phyloP scores from a whole-genome alignment of 1,140 invertebrate genomes.

The Drosophila truncata region DNA sequence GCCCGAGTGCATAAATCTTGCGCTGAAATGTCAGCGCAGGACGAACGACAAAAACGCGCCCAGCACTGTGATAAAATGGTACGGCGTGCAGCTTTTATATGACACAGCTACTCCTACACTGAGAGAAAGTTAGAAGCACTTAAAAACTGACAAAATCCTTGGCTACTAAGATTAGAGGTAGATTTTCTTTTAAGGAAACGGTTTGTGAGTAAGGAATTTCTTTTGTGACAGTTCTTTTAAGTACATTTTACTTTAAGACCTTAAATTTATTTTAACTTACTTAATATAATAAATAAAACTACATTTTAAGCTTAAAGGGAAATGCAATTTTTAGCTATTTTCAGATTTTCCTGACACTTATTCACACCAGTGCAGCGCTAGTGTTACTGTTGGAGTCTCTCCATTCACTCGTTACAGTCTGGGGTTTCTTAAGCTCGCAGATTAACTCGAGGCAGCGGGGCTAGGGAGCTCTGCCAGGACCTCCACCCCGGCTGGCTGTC shows the following conservation, averaged over 20 bases:
- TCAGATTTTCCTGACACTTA: not conserved
- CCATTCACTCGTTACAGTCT: constrained; percentile 57
- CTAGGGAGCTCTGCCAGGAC: too few species aligned
- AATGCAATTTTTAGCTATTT: not conserved
- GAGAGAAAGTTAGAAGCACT: not conserved
- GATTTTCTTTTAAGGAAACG: not conserved
- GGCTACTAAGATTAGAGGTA: too few species aligned
- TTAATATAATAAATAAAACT: not conserved
- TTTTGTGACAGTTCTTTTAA: not conserved
- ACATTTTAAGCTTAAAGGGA: not conserved
- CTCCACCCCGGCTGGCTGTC: too few species aligned
- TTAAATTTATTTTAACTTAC: not conserved
- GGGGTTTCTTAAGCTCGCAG: constrained; percentile 76
- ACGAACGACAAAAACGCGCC: constrained; percentile 51
- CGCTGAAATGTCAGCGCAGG: constrained; percentile 72
- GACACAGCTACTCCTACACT: constrained; percentile 36
- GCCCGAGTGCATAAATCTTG: constrained; percentile 82
- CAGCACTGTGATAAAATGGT: constrained; percentile 74
- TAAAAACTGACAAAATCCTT: too few species aligned
- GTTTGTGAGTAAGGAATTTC: not conserved
- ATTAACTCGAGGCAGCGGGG: constrained; percentile 55
- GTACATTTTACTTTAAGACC: not conserved
- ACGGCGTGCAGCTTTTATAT: constrained; percentile 68
- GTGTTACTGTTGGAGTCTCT: constrained; percentile 22
- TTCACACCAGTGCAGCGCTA: not conserved